phyloP scores from a whole-genome alignment of 2,113 vertebrate genomes.

The Tychaedon coryphoeus region DNA sequence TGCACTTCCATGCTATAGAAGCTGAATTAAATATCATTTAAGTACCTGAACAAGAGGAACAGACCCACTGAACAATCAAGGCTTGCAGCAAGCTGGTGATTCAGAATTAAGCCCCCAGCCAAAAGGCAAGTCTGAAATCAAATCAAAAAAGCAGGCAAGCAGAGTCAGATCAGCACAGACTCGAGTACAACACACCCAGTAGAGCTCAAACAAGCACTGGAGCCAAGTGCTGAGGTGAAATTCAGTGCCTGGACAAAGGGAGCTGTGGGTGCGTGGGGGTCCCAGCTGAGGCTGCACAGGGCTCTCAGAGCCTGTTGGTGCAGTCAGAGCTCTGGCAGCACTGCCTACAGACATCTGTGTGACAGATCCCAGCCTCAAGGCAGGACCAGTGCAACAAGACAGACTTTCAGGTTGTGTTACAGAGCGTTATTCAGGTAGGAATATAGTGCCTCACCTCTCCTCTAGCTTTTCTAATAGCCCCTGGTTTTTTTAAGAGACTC shows the following conservation, averaged over 20 bases:
- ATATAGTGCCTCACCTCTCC: background rate
- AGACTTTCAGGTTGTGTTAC: background rate
- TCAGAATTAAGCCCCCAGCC: background rate
- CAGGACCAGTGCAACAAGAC: background rate
- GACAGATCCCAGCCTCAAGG: background rate
- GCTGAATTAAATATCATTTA: background rate
- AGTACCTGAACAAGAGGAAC: background rate
- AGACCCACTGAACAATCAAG: background rate
- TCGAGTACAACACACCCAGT: accelerated
- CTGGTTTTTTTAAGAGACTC: accelerated
- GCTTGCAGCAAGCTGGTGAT: background rate
- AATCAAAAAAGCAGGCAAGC: background rate
- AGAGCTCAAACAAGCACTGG: background rate
- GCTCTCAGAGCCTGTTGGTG: background rate
- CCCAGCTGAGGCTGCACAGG: background rate
- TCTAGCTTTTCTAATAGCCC: background rate
- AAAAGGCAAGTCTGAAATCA: background rate
- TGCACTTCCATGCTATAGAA: background rate
- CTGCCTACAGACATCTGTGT: background rate
- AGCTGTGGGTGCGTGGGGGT: too few species aligned
- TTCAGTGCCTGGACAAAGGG: background rate
- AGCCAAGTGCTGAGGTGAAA: background rate
- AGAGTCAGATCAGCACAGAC: background rate
- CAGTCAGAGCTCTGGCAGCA: background rate
- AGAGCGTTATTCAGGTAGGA: background rate